Base-by-base conservation (phyloP, 2,888 invertebrate genomes). In the Tetragnatha montana region DNA sequence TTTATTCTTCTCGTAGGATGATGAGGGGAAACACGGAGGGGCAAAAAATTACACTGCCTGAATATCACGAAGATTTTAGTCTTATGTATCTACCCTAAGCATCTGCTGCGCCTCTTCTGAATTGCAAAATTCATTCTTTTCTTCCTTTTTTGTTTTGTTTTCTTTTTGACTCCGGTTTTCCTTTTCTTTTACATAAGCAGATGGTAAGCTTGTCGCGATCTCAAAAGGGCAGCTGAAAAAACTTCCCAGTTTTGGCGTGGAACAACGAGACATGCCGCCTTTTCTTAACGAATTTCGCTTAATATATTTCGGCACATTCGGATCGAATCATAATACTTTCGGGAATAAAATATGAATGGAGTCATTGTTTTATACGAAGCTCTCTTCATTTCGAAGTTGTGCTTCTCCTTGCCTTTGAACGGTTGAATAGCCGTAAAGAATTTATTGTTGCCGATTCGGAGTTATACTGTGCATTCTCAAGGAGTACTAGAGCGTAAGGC, bases 51-150 rank as follows among this genome's bases (percentile, higher is more conserved):
- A 86, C 83, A 74, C 73, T 60, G 17, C 88, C 80, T 79, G 88
- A 79, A 83, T 80, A 88, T 84, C 60, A 80, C 75, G 78, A 84
- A 88, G 80, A 88, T 82, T 84, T 84, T 79, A 69, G 84, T 84
- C 76, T 79, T 81, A 69, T 50, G 80, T 50, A 60, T 73, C 84
- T 76, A 71, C 49, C 76, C 78, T 47, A 49, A 70, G 51, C 89
- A 89, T 85, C 89, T 89, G 89, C 78, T 49, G 68, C 89, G 71
- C 17, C 85, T 89, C 51, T 70, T 89, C 83, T 89, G 89, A 89
- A 89, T 89, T 89, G 89, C 89, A 89, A 89, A 89, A 89, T 89
- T 85, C 75, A 78, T 89, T 89, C 75, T 81, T 19, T 60, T 35
- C 50, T 85, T 89, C 81, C 75, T 74, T 68, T 76, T 50, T 60